phyloP scores from a whole-genome alignment of 23 tunicate genomes.

The Ciona savignyi region DNA sequence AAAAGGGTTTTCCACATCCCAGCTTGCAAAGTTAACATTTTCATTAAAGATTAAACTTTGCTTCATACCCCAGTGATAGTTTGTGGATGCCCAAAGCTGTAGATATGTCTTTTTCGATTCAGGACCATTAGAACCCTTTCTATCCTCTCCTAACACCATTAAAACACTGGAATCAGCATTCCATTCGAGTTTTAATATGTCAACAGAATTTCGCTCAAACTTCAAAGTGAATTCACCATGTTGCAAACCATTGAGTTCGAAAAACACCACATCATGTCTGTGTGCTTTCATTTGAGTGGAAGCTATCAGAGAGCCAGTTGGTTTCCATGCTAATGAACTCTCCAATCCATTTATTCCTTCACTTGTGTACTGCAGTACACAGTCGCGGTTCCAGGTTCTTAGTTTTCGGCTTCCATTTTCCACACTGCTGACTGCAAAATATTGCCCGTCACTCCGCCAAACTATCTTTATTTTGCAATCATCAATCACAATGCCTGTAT shows the following conservation, averaged over 20 bases:
- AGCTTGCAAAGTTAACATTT: constrained; percentile 8
- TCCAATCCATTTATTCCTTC: constrained; percentile 64
- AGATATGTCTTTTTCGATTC: constrained; percentile 11
- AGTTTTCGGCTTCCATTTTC: constrained; percentile 36
- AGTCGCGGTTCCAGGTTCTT: constrained; percentile 71
- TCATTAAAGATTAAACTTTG: constrained; percentile 26
- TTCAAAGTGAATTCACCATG: constrained; percentile 90
- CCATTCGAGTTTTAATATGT: constrained; percentile 60
- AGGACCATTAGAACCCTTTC: background rate
- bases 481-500: constrained; percentile 9
- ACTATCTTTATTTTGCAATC: constrained; percentile 38
- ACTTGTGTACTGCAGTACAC: constrained; percentile 73
- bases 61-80: constrained; percentile 83
- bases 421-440: constrained; percentile 49
- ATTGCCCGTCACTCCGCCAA: constrained; percentile 93
- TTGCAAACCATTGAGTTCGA: constrained; percentile 83
- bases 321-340: constrained; percentile 82
- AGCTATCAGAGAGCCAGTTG: constrained; percentile 79
- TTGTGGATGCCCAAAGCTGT: constrained; percentile 77
- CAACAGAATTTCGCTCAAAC: constrained; percentile 46
- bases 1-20: constrained; percentile 59
- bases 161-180: constrained; percentile 65
- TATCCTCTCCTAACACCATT: constrained; percentile 9
- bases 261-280: constrained; percentile 66
- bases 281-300: constrained; percentile 71